phyloP scores from a whole-genome alignment of 2,888 invertebrate genomes.

The Scotopteryx bipunctaria region DNA sequence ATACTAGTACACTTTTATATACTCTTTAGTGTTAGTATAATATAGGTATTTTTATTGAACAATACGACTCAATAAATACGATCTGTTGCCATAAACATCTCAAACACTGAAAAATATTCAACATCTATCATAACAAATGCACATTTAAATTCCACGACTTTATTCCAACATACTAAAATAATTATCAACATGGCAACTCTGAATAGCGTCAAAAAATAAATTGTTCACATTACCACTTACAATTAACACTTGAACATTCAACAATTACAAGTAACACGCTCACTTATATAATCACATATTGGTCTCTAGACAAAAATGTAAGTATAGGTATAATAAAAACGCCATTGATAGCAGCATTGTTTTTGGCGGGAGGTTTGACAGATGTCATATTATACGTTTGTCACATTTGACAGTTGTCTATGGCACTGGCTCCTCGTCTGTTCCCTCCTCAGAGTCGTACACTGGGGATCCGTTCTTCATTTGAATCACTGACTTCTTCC shows the following conservation, averaged over 20 bases:
- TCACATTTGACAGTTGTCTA: constrained; percentile 54
- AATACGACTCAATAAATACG: constrained; percentile 59
- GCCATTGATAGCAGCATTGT: constrained; percentile 9
- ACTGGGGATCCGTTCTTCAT: constrained; percentile 82
- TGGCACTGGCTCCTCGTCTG: constrained; percentile 86
- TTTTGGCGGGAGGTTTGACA: constrained; percentile 47
- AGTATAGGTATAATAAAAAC: constrained; percentile 1
- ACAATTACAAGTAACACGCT: constrained; percentile 61
- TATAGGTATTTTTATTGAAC: constrained; percentile 42
- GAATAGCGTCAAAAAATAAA: constrained; percentile 51
- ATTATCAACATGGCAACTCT: constrained; percentile 69
- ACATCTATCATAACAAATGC: constrained; percentile 70
- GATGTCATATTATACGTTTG: constrained; percentile 30
- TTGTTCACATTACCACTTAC: constrained; percentile 36
- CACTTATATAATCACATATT: constrained; percentile 51
- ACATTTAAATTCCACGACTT: constrained; percentile 61
- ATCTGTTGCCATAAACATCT: constrained; percentile 33
- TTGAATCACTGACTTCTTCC: constrained; percentile 84
- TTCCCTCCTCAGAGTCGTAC: constrained; percentile 84
- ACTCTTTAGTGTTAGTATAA: background rate
- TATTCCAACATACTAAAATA: constrained; percentile 38
- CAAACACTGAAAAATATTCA: constrained; percentile 61
- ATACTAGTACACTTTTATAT: background rate
- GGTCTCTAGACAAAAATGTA: constrained; percentile 18
- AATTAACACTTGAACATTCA: constrained; percentile 44